A percentile compares a stretch with the other conserved stretches of the same genome.
Conservation (phyloP, 1,140 invertebrate species). For the Halotydeus destructor region DNA sequence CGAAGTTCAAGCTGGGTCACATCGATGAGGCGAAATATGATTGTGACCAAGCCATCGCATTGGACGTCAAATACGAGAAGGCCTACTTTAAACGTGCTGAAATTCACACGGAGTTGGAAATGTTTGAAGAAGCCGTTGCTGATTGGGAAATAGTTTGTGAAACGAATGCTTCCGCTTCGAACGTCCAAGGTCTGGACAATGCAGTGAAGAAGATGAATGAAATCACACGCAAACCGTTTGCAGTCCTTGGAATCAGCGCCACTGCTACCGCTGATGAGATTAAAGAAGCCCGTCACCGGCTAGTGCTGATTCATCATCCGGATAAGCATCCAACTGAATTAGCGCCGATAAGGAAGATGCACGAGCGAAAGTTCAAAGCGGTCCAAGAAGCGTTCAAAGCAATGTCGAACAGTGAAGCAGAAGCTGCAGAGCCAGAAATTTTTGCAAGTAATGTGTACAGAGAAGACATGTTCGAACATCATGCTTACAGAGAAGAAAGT, state of each 20-base stretch:
- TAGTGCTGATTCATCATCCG: conserved; percentile 74
- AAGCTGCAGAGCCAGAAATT: too few species aligned
- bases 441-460: too few species aligned
- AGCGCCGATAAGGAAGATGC: conserved; percentile 54
- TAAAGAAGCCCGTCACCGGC: conserved; percentile 76
- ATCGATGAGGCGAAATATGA: conserved; percentile 59
- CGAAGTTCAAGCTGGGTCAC: conserved; percentile 22
- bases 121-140: conserved; percentile 67
- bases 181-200: not conserved
- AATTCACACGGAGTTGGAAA: conserved; percentile 54
- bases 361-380: conserved; percentile 91
- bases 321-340: conserved; percentile 77
- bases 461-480: too few species aligned
- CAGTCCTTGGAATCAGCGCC: conserved; percentile 64
- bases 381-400: conserved; percentile 89
- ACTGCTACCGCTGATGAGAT: conserved; percentile 39
- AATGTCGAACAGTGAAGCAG: conserved; percentile 77
- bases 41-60: conserved; percentile 56
- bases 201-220: conserved; percentile 26
- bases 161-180: not conserved
- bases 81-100: conserved; percentile 62
- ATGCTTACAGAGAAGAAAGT: too few species aligned
- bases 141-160: conserved; percentile 68
- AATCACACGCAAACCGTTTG: conserved; percentile 24
- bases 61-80: conserved; percentile 76